These are phyloP conservation scores for Drosophila antonietae DNA, from an alignment of 2,888 invertebrate species.

Conservation along the genomic window DNA sequence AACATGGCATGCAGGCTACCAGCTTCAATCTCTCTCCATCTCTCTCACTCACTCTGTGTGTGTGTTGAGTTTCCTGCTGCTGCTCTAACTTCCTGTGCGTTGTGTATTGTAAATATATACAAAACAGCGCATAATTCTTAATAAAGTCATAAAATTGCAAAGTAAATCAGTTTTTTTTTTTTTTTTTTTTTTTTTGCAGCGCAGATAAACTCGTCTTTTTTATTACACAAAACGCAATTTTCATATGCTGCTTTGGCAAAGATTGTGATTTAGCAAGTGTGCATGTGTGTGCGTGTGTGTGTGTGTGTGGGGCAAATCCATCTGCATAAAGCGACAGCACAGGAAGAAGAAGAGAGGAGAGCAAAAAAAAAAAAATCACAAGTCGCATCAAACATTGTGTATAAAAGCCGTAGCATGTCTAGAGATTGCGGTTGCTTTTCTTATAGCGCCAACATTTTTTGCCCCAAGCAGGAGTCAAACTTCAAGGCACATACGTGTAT, in stretches of 20 bases:
- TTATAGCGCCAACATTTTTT: slow-evolving; percentile 8
- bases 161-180: slow-evolving; percentile 68
- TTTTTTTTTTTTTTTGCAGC: slow-evolving; percentile 59
- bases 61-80: slow-evolving; percentile 46
- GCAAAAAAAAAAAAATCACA: slow-evolving; percentile 47
- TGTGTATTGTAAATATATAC: slow-evolving; percentile 67
- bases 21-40: slow-evolving; percentile 11
- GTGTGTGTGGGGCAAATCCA: slow-evolving; percentile 47
- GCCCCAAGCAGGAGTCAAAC: slow-evolving; percentile 22
- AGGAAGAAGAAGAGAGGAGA: not conserved
- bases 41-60: slow-evolving; percentile 5
- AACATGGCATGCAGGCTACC: slow-evolving; percentile 42
- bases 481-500: slow-evolving; percentile 4
- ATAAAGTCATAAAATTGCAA: slow-evolving; percentile 72
- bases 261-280: slow-evolving; percentile 64
- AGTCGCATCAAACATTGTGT: slow-evolving; percentile 66
- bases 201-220: slow-evolving; percentile 68
- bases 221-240: slow-evolving; percentile 70
- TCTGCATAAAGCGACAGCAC: slow-evolving; percentile 47
- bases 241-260: slow-evolving; percentile 62
- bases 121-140: slow-evolving; percentile 73
- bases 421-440: slow-evolving; percentile 53
- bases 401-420: slow-evolving; percentile 54
- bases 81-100: slow-evolving; percentile 46
- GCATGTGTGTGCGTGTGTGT: slow-evolving; percentile 21